Base-by-base conservation (phyloP, 2,888 invertebrate genomes). In the Cephus rjabovi region DNA sequence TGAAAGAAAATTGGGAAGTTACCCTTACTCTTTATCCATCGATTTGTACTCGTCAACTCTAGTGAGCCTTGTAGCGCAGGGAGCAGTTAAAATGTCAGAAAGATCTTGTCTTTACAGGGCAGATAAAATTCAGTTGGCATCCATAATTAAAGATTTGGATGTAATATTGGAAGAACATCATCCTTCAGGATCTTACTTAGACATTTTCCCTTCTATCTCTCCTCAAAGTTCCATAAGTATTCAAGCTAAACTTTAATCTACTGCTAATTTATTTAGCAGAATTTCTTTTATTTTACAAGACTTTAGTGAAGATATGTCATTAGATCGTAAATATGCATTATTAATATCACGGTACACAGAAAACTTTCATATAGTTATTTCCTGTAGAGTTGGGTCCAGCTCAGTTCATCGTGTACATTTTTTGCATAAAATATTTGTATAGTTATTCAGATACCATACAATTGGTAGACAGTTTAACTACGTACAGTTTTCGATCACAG, bases 21-120 rank as follows among this genome's bases (percentile, higher is more conserved):
- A 96, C 92, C 96, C 96, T 0, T 96, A 96, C 91, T 94, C 95
- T 83, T 93, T 97, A 79, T 95, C 95, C 70, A 92, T 97, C 82
- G 96, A 97, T 82, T 86, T 92, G n/a, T 89, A 88, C 81, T 82
- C 84, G 77, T 84, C 90, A 6, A 87, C 90, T 31, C 81, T 90
- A 77, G 80, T 83, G 73, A 89, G 87, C 79, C 86, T 91, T 56
- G 74, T 81, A 73, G 79, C 84, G 23, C 84, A 86, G 80, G 87
- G 84, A 76, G 85, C 88, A 69, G 77, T 89, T 74, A 80, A 75
- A 12, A 33, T 85, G 15, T 75, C 79, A 3, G 83, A 81, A 40
- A 80, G 84, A 73, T 81, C 74, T 11, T 77, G 81, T 34, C 76
- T 83, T 68, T 91, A 90, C 79, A 80, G 75, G 34, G 79, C 82